A percentile compares a stretch with the other conserved stretches of the same genome.
phyloP scores from a whole-genome alignment of 2,888 invertebrate genomes.

The Cephus nigrinus region DNA sequence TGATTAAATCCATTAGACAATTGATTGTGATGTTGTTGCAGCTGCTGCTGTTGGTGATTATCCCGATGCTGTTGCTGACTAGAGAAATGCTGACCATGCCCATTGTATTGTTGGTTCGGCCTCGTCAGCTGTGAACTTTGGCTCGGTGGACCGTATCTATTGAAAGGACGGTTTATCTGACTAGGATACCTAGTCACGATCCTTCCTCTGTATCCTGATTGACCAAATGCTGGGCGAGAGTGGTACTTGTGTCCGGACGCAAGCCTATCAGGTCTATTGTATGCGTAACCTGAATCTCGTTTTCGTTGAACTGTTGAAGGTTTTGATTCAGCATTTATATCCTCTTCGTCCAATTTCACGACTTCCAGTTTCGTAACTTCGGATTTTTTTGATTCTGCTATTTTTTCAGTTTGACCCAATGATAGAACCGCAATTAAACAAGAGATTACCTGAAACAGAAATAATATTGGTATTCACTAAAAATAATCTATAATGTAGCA shows the following conservation, averaged over 20 bases:
- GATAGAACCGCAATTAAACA: slow-evolving; percentile 32
- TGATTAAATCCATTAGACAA: slow-evolving; percentile 9
- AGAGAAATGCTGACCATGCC: slow-evolving; percentile 11
- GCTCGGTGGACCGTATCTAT: slow-evolving; percentile 54
- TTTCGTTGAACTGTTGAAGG: slow-evolving; percentile 47
- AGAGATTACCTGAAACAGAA: slow-evolving; percentile 34
- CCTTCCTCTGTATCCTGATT: slow-evolving; percentile 36
- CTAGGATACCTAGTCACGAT: slow-evolving; percentile 39
- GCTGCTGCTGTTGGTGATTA: not conserved
- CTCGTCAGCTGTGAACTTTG: slow-evolving; percentile 18
- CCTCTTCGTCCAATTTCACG: slow-evolving; percentile 26
- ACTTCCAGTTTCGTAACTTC: slow-evolving; percentile 36
- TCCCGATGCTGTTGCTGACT: not conserved
- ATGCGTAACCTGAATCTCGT: slow-evolving; percentile 53
- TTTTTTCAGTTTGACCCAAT: slow-evolving; percentile 21
- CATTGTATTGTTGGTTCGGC: slow-evolving; percentile 14
- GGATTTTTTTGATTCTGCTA: slow-evolving; percentile 18
- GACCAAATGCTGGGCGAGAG: slow-evolving; percentile 15
- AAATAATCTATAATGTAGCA: not conserved
- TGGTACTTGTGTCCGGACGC: slow-evolving; percentile 30
- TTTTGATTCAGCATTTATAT: slow-evolving; percentile 7
- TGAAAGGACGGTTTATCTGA: slow-evolving; percentile 49
- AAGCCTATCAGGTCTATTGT: slow-evolving; percentile 39
- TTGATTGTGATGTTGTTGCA: slow-evolving; percentile 15
- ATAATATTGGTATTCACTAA: not conserved